These are phyloP conservation scores for Leuciscus waleckii DNA, from an alignment of 2,797 vertebrate species.

Conservation along the genomic window DNA sequence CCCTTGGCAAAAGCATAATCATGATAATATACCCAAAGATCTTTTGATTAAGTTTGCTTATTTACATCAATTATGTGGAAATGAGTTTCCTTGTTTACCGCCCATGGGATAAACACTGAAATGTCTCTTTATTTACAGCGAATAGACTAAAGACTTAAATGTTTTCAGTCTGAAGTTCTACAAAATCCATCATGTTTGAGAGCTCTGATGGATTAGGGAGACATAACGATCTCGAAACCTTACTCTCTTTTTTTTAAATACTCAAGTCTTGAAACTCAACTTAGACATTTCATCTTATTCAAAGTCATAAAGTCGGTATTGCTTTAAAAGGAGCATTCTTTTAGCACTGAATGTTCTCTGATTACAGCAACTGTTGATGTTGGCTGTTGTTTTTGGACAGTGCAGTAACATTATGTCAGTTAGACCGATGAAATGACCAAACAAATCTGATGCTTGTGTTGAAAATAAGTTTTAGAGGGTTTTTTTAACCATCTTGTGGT, in stretches of 20 bases:
- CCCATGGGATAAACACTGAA: background rate
- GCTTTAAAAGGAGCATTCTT: background rate
- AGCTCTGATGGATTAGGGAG: background rate
- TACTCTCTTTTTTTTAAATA: background rate
- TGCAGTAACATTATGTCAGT: background rate
- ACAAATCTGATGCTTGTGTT: background rate
- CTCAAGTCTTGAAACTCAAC: background rate
- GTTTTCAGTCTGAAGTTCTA: background rate
- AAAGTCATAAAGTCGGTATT: background rate
- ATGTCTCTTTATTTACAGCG: background rate
- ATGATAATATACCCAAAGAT: background rate
- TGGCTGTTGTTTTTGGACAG: background rate
- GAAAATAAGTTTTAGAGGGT: background rate
- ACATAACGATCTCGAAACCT: background rate
- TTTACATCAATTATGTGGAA: background rate
- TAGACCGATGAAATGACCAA: background rate
- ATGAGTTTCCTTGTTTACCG: conserved; percentile 28
- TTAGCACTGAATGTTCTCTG: background rate
- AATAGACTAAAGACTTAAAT: background rate
- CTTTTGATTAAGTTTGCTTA: too few relatives aligned
- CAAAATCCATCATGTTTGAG: background rate
- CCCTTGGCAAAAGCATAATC: background rate
- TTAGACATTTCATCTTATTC: background rate
- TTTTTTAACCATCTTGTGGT: background rate
- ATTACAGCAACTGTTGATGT: background rate